Evolutionary conservation across 2,797 vertebrate genomes (phyloP).

Genomic region (Oreochromis mossambicus): DNA sequence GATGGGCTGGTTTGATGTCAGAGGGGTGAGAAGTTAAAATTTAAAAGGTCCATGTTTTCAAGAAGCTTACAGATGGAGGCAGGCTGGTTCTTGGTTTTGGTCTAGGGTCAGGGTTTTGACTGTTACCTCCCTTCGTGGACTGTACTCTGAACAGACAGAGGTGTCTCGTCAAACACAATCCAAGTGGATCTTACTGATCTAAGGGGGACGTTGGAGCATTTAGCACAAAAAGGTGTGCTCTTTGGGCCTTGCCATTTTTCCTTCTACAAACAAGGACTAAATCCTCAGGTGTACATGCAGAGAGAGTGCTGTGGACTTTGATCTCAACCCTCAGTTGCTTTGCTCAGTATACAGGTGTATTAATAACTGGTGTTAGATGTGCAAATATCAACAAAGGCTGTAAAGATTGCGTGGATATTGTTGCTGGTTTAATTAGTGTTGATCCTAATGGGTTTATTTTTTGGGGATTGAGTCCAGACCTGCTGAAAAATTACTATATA

Average conservation of each 20-base stretch:
- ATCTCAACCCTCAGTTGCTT: conserved; percentile 39
- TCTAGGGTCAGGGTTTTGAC: conserved; percentile 4
- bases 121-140: conserved; percentile 43
- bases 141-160: conserved; percentile 21
- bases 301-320: conserved; percentile 45
- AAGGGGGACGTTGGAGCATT: conserved; percentile 78
- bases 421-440: not conserved
- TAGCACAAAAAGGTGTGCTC: conserved; percentile 72
- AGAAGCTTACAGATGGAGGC: not conserved
- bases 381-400: conserved; percentile 22
- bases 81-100: not conserved
- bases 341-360: conserved; percentile 24
- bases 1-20: not conserved
- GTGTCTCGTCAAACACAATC: conserved; percentile 72
- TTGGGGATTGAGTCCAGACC: not conserved
- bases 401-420: not conserved
- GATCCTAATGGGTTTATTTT: not conserved
- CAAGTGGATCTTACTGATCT: conserved; percentile 72
- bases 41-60: conserved; percentile 15
- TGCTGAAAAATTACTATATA: not conserved
- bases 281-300: conserved; percentile 64
- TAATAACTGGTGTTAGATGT: conserved; percentile 2
- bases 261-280: conserved; percentile 70
- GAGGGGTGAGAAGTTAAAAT: not conserved
- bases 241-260: conserved; percentile 68